Conservation (phyloP, 2,797 vertebrate genomes). For the Heliangelus exortis region DNA sequence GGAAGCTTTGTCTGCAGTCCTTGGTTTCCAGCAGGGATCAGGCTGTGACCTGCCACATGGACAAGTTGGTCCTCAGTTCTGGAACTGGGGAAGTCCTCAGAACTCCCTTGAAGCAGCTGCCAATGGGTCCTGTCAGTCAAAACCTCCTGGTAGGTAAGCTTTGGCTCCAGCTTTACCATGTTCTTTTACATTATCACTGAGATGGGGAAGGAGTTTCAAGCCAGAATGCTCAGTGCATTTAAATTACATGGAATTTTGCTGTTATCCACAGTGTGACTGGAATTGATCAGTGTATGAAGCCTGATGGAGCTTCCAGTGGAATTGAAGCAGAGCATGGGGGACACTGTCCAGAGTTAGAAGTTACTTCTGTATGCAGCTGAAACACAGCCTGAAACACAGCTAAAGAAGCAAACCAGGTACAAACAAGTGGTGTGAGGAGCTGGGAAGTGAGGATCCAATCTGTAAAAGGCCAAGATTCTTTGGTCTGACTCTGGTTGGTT, state of each 20-base stretch:
- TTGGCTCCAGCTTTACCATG: background rate
- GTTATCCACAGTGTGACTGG: background rate
- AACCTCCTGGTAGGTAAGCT: background rate
- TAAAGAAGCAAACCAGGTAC: background rate
- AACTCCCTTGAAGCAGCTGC: background rate
- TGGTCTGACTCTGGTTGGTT: background rate
- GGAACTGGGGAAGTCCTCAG: background rate
- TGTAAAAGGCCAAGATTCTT: background rate
- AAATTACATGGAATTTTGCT: background rate
- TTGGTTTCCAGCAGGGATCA: background rate
- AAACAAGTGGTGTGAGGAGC: background rate
- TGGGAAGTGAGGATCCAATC: background rate
- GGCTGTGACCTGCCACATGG: background rate
- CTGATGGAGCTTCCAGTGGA: background rate
- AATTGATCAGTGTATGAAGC: accelerated
- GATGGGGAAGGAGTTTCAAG: background rate
- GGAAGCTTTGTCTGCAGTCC: background rate
- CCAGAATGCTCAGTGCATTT: accelerated
- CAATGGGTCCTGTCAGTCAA: background rate
- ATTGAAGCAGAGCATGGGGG: background rate
- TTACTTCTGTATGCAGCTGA: background rate
- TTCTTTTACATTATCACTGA: background rate
- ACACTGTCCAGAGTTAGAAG: background rate
- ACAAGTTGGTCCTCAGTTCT: background rate
- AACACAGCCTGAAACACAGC: background rate